phyloP scores from a whole-genome alignment of 2,888 invertebrate species.

The Dysmachus trigonus region DNA sequence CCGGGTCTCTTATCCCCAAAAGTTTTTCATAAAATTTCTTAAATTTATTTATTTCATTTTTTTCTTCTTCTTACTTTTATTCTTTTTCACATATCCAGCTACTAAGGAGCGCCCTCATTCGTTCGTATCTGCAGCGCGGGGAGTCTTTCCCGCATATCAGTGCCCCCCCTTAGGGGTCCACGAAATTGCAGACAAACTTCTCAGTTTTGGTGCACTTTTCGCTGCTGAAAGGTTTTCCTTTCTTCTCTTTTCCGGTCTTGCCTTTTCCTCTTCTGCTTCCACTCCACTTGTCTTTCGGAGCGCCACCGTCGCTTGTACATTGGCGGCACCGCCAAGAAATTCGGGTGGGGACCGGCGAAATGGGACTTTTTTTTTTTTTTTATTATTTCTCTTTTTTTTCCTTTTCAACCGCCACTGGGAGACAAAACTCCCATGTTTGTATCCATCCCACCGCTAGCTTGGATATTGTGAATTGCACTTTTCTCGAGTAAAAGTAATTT shows the following conservation, averaged over 20 bases:
- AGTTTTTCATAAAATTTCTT: conserved; percentile 24
- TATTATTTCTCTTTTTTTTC: too few relatives aligned
- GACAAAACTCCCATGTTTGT: not conserved
- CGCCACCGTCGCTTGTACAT: not conserved
- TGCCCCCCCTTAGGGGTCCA: not conserved
- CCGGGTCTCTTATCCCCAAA: conserved; percentile 24
- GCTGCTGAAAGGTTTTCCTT: not conserved
- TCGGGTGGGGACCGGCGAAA: not conserved
- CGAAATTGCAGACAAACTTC: conserved; percentile 36
- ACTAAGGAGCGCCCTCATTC: not conserved
- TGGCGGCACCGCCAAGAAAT: not conserved
- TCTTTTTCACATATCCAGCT: not conserved
- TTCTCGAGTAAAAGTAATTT: conserved; percentile 7
- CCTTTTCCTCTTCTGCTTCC: not conserved
- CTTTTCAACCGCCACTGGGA: not conserved
- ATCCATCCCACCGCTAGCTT: not conserved
- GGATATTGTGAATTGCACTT: conserved; percentile 21
- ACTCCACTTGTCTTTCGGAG: not conserved
- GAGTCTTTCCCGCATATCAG: not conserved
- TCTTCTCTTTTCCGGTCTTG: not conserved
- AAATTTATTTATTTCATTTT: not conserved
- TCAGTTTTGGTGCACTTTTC: conserved; percentile 25
- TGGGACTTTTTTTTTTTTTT: not conserved
- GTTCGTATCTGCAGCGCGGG: not conserved
- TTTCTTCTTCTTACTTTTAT: not conserved